phyloP scores from a whole-genome alignment of 2,797 vertebrate species.

The Gymnopithys bicolor region DNA sequence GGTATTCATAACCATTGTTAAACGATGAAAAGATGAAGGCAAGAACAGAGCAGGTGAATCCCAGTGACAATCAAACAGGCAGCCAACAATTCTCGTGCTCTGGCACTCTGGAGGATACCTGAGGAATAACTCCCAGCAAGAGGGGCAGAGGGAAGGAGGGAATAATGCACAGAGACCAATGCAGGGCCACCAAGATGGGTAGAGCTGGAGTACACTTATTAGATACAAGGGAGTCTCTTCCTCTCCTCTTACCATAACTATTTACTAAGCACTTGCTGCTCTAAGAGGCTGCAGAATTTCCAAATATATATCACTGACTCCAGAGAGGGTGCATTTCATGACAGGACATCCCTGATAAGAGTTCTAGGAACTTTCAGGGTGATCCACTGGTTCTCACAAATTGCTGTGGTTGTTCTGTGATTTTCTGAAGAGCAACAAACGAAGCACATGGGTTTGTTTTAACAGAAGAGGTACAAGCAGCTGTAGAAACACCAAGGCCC shows the following conservation, averaged over 20 bases:
- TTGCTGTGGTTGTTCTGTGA: not conserved
- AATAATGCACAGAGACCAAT: not conserved
- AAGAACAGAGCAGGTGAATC: not conserved
- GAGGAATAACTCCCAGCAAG: not conserved
- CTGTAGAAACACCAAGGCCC: not conserved
- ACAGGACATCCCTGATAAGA: fast-evolving
- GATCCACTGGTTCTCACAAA: not conserved
- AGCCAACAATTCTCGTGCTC: not conserved
- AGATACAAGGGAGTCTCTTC: not conserved
- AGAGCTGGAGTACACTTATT: not conserved
- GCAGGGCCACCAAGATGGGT: not conserved
- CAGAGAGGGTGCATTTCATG: not conserved
- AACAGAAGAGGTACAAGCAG: not conserved
- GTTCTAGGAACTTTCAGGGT: not conserved
- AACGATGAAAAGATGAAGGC: not conserved
- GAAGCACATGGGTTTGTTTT: not conserved
- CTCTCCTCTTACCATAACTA: not conserved
- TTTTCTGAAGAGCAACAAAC: not conserved
- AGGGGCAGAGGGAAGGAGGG: not conserved
- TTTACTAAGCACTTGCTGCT: not conserved
- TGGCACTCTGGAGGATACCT: not conserved
- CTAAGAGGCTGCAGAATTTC: not conserved
- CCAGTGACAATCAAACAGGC: not conserved
- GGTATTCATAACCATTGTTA: not conserved
- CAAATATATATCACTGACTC: not conserved